These are phyloP conservation scores for Akabosia matsudoensis DNA, from an alignment of 1,140 invertebrate species.

Conservation along the genomic window DNA sequence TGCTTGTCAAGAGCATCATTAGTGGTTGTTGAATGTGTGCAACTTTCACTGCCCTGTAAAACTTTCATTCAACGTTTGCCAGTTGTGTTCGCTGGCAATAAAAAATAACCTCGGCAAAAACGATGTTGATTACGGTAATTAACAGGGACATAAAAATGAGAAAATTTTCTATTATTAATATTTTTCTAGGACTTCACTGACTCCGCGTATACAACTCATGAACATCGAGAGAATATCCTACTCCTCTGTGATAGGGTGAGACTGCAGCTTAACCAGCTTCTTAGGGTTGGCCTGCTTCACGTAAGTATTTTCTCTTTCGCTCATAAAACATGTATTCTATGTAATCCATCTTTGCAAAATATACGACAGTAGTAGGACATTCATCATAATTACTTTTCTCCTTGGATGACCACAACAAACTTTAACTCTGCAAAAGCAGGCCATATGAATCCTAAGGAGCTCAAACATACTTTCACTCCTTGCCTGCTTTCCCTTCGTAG, in stretches of 20 bases:
- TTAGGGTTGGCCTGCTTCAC: conserved; percentile 59
- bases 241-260: conserved; percentile 82
- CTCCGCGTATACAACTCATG: conserved; percentile 95
- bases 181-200: conserved; percentile 84
- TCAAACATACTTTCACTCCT: too few relatives aligned
- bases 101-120: too few relatives aligned
- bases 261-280: conserved; percentile 78
- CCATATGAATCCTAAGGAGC: too few relatives aligned
- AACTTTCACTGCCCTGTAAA: too few relatives aligned
- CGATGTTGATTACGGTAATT: too few relatives aligned
- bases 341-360: background rate
- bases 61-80: too few relatives aligned
- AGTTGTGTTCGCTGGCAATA: too few relatives aligned
- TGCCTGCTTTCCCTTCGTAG: too few relatives aligned
- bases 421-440: background rate
- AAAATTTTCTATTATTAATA: too few relatives aligned
- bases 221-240: conserved; percentile 91
- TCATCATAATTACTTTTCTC: background rate
- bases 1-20: too few relatives aligned
- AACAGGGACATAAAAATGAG: too few relatives aligned
- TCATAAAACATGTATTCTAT: background rate
- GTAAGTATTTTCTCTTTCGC: background rate
- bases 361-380: background rate
- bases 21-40: too few relatives aligned
- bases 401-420: background rate